Conservation (phyloP, 2,113 vertebrate species). For the Chionodraco myersi region DNA sequence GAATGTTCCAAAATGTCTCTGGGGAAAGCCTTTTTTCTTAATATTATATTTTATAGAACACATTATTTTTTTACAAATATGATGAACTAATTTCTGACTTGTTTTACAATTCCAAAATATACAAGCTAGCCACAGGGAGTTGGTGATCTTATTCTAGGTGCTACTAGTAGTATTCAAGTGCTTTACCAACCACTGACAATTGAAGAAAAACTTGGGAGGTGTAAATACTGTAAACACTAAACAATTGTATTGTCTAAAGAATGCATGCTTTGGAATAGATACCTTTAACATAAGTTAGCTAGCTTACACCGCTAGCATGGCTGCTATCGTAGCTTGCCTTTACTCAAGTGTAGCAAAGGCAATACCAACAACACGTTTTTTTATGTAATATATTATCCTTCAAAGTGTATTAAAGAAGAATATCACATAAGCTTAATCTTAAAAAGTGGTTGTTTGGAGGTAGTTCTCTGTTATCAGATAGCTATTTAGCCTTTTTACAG, state of each 20-base stretch:
- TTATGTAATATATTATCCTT: background rate
- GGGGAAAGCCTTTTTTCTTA: background rate
- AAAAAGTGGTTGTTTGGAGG: conserved; percentile 8
- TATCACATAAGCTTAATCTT: background rate
- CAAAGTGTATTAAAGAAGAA: background rate
- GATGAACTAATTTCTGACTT: background rate
- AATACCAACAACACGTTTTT: background rate
- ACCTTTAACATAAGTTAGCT: background rate
- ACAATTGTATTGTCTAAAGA: background rate
- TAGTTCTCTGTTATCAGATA: conserved; percentile 11
- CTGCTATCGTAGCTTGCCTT: background rate
- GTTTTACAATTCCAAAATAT: conserved; percentile 12
- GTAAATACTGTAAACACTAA: background rate
- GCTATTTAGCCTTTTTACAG: background rate
- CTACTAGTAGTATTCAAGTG: background rate
- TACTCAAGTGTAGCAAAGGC: background rate
- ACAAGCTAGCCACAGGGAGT: conserved; percentile 14
- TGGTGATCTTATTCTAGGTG: background rate
- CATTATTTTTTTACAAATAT: background rate
- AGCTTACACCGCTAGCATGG: background rate
- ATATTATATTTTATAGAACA: no score
- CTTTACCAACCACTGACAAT: background rate
- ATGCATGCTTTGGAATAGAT: no score
- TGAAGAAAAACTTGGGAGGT: background rate
- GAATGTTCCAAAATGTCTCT: background rate